phyloP scores from a whole-genome alignment of 1,140 invertebrate genomes.

The Anastrepha obliqua region DNA sequence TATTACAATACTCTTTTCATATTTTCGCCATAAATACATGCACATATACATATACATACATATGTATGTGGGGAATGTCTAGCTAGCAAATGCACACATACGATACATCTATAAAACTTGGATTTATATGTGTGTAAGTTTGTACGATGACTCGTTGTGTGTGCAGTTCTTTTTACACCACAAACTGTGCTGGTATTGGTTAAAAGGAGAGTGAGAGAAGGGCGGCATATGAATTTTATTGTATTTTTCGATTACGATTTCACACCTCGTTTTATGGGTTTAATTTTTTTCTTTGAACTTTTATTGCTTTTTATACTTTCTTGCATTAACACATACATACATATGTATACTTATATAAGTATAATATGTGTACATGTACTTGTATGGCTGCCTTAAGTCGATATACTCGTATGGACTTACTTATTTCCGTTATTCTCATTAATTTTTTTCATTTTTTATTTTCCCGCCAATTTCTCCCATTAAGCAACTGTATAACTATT shows the following conservation, averaged over 20 bases:
- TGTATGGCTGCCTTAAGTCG: no score
- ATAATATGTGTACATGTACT: no score
- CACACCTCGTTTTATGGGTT: slow-evolving; percentile 28
- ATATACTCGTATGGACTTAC: no score
- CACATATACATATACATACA: no score
- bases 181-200: not conserved
- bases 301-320: not conserved
- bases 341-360: no score
- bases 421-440: no score
- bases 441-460: no score
- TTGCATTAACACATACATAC: no score
- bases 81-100: no score
- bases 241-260: slow-evolving; percentile 15
- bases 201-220: not conserved
- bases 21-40: not conserved
- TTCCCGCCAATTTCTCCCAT: no score
- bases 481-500: no score
- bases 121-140: not conserved
- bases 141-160: not conserved
- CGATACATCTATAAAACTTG: no score
- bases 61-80: not conserved
- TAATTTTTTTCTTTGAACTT: not conserved
- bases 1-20: not conserved
- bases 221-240: not conserved
- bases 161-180: not conserved